phyloP scores from a whole-genome alignment of 2,797 vertebrate genomes.

The Clarias laeviceps region DNA sequence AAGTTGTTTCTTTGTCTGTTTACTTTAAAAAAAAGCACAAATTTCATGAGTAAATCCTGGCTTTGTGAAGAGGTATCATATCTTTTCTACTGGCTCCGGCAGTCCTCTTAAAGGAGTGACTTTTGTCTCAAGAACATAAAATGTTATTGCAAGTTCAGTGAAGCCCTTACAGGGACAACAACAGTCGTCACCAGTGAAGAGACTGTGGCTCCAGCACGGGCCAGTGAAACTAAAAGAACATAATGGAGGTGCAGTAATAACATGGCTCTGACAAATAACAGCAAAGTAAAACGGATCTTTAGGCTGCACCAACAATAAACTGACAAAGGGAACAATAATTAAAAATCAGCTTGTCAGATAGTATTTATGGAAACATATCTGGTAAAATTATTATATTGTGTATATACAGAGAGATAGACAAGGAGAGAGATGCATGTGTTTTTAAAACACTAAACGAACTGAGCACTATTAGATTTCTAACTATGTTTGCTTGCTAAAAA shows the following conservation, averaged over 20 bases:
- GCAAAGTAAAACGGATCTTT: constrained; percentile 27
- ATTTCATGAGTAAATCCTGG: constrained; percentile 74
- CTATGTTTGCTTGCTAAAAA: neutral
- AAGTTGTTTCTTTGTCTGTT: constrained; percentile 70
- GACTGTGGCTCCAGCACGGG: constrained; percentile 49
- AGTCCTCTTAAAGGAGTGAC: constrained; percentile 76
- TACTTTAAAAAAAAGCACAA: constrained; percentile 66
- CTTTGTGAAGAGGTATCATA: constrained; percentile 70
- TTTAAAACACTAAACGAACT: neutral
- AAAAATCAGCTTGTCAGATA: neutral
- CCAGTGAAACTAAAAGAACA: constrained; percentile 53
- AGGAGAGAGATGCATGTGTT: neutral
- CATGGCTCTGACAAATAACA: constrained; percentile 41
- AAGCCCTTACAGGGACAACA: constrained; percentile 57
- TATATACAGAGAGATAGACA: no score
- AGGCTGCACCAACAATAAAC: constrained; percentile 25
- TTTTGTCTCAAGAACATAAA: constrained; percentile 78
- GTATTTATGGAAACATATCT: neutral
- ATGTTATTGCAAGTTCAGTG: constrained; percentile 69
- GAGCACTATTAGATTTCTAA: neutral
- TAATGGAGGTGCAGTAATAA: constrained; percentile 33
- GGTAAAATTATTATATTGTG: neutral
- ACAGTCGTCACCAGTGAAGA: constrained; percentile 54
- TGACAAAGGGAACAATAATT: neutral
- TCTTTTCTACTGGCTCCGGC: constrained; percentile 72